A percentile compares a stretch with the other conserved stretches of the same genome.
Evolutionary conservation across 2,113 vertebrate genomes (phyloP).

Genomic region (Leucoraja erinaceus): DNA sequence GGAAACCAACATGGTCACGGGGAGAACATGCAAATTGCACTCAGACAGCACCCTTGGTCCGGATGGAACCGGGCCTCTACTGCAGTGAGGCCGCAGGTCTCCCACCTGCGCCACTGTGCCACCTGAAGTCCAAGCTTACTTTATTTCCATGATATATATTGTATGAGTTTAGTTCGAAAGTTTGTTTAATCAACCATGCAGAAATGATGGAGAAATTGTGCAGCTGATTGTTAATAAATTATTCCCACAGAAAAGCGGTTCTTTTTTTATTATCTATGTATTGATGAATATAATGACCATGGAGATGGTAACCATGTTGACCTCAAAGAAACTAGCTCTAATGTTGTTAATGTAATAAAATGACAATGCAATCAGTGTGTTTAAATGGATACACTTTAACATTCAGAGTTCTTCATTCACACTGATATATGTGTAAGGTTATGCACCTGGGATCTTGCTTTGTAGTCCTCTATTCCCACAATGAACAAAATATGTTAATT

Average conservation of each 20-base stretch:
- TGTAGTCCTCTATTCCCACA: neutral
- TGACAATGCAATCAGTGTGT: no score
- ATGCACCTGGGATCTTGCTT: neutral
- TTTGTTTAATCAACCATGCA: neutral
- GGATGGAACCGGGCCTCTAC: no score
- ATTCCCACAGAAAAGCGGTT: neutral
- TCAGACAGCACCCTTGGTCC: no score
- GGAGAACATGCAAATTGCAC: no score
- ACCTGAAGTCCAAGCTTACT: neutral
- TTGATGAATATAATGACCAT: neutral
- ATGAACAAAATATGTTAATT: neutral
- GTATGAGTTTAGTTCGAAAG: neutral
- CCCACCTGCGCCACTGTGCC: no score
- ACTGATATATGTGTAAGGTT: neutral
- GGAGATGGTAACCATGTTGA: neutral
- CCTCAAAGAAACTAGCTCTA: neutral
- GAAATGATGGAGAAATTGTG: neutral
- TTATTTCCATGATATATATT: neutral
- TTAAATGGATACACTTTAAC: no score
- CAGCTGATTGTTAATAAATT: neutral
- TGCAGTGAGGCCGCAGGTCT: no score
- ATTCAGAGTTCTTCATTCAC: neutral
- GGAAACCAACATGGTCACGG: no score
- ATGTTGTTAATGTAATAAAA: no score
- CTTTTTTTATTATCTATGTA: neutral